A percentile compares a stretch with the other conserved stretches of the same genome.
These are phyloP conservation scores for Myanophis thanlyinensis DNA, from an alignment of 2,113 vertebrate species.

Conservation along the genomic window DNA sequence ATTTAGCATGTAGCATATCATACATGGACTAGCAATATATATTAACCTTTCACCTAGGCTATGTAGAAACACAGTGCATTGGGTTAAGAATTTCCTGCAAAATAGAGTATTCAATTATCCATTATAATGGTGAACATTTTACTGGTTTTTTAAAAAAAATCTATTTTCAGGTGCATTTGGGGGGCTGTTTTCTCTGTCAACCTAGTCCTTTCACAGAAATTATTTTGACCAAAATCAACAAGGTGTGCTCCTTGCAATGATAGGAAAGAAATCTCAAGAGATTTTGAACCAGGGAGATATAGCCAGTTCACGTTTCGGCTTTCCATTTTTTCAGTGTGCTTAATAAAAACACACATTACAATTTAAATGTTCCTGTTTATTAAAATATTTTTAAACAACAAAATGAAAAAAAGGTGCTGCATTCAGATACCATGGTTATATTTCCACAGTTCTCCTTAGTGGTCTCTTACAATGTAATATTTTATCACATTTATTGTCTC, in stretches of 20 bases:
- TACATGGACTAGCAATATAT: too few relatives aligned
- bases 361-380: neutral
- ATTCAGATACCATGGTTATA: neutral
- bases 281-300: slow-evolving; percentile 34
- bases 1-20: neutral
- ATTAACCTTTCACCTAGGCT: neutral
- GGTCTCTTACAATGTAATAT: neutral
- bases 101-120: neutral
- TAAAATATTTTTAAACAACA: neutral
- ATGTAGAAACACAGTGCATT: neutral
- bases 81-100: neutral
- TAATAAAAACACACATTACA: neutral
- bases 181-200: slow-evolving; percentile 20
- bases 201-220: slow-evolving; percentile 22
- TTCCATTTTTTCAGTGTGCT: slow-evolving; percentile 26
- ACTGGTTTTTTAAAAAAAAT: slow-evolving; percentile 7
- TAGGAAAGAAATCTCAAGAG: slow-evolving; percentile 32
- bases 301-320: slow-evolving; percentile 39
- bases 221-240: slow-evolving; percentile 9
- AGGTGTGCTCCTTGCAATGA: neutral
- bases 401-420: neutral
- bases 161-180: neutral
- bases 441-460: neutral
- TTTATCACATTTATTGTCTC: neutral
- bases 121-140: neutral